Evolutionary conservation across 2,113 vertebrate species (phyloP).

Genomic region (Labrus mixtus): DNA sequence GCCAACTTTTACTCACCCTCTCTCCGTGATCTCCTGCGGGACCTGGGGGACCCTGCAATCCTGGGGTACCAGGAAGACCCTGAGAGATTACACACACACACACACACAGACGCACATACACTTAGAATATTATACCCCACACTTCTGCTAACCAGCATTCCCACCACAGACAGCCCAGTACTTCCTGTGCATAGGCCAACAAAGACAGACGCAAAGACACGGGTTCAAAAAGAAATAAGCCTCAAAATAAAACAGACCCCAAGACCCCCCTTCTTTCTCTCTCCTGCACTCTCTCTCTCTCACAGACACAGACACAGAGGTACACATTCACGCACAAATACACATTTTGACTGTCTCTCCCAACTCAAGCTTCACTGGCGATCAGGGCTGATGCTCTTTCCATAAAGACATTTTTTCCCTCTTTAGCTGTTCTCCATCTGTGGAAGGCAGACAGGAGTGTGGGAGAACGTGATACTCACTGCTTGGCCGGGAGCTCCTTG

Average conservation of each 20-base stretch:
- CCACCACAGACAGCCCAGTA: slow-evolving; percentile 59
- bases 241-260: slow-evolving; percentile 57
- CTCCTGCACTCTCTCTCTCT: slow-evolving; percentile 4
- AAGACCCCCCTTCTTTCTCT: slow-evolving; percentile 9
- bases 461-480: slow-evolving; percentile 87
- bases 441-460: slow-evolving; percentile 71
- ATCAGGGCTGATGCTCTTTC: slow-evolving; percentile 73
- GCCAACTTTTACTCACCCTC: slow-evolving; percentile 87
- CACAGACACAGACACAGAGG: slow-evolving; percentile 43
- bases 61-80: slow-evolving; percentile 93
- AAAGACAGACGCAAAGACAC: slow-evolving; percentile 64
- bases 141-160: slow-evolving; percentile 57
- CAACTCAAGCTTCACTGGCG: slow-evolving; percentile 63
- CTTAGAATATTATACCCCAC: slow-evolving; percentile 55
- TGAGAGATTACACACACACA: slow-evolving; percentile 76
- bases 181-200: slow-evolving; percentile 47
- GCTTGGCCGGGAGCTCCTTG: slow-evolving; percentile 91
- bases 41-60: slow-evolving; percentile 91
- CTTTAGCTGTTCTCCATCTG: slow-evolving; percentile 80
- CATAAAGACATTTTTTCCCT: slow-evolving; percentile 75
- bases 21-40: slow-evolving; percentile 92
- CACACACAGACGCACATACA: slow-evolving; percentile 54
- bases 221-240: slow-evolving; percentile 59
- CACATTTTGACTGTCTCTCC: slow-evolving; percentile 64
- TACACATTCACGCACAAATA: slow-evolving; percentile 49